phyloP scores from a whole-genome alignment of 1,140 invertebrate genomes.

The Zaprionus africanus region DNA sequence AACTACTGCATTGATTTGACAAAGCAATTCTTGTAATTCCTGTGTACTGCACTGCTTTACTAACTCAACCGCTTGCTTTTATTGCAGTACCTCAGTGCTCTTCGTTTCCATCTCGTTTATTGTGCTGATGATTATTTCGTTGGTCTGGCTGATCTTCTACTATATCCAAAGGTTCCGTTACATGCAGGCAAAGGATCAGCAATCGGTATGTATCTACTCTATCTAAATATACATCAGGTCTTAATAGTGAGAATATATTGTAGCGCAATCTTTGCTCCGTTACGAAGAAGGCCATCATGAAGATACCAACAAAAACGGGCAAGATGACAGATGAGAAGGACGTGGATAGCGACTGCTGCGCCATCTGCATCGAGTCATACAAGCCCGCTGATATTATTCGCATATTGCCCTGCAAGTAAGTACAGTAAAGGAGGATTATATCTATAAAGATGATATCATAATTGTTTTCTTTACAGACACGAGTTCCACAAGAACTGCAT shows the following conservation, averaged over 20 bases:
- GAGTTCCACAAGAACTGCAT: slow-evolving; percentile 97
- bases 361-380: slow-evolving; percentile 96
- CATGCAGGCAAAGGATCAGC: slow-evolving; percentile 93
- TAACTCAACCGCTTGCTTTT: slow-evolving; percentile 33
- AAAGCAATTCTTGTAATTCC: neutral
- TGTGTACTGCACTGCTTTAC: neutral
- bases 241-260: slow-evolving; percentile 29
- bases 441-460: too few species aligned
- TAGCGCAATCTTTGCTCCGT: slow-evolving; percentile 94
- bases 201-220: slow-evolving; percentile 64
- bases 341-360: slow-evolving; percentile 94
- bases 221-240: neutral
- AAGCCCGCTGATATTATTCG: slow-evolving; percentile 92
- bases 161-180: slow-evolving; percentile 96
- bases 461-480: slow-evolving; percentile 90
- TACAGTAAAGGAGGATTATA: neutral
- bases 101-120: slow-evolving; percentile 98
- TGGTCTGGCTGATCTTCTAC: slow-evolving; percentile 97
- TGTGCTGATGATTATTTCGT: slow-evolving; percentile 95
- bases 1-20: slow-evolving; percentile 2
- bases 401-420: slow-evolving; percentile 94
- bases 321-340: slow-evolving; percentile 93
- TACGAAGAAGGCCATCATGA: slow-evolving; percentile 95
- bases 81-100: slow-evolving; percentile 92
- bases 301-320: slow-evolving; percentile 94